Base-by-base conservation (phyloP, 1,140 invertebrate genomes). In the Aphelenchoides fujianensis region DNA sequence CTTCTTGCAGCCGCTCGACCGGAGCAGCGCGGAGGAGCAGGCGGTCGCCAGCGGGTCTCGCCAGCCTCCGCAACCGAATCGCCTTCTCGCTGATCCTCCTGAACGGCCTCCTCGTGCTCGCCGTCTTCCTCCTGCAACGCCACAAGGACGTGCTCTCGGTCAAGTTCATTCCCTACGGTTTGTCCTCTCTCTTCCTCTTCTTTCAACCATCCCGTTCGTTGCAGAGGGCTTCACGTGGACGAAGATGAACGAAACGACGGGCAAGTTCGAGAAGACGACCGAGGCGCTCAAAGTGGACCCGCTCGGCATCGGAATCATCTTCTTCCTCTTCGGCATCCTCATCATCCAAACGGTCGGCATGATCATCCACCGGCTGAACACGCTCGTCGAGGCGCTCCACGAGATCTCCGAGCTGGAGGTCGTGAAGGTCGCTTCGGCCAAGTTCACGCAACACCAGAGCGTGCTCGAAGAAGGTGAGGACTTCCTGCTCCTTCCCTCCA, bases 51-150 rank as follows among this genome's bases (percentile, higher is more conserved):
- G 80, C 31, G 28, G 86, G 86, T 64, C 71, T 88, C 30, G 82
- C 79, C 23, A 79, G 80, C 12, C 74, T 88, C 3, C 79, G 87
- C 48, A 88, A 88, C 75, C 85, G 87, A 48, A 85, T 87, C 30
- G 85, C 86, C 1, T 86, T 88, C 62, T 84, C 85, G n/a, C 87
- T 87, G 75, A 83, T 87, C 57, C 85, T 88, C 74, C 77, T 88
- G 2, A 88, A 88, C 76, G 84, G 85, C 27, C 74, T 88, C 19
- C 87, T 88, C 76, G 86, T 87, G 3, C 77, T 88, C 16, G 85
- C 87, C 48, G 84, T 87, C 7, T 84, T 86, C 54, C 82, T 86
- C 37, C 84, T 87, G 32, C 86, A 87, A 73, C 73, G 74, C 37
- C 80, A 86, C 53, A 85, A 86, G 62, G 80, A 86, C 68, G 83